These are phyloP conservation scores for Diadumene lineata DNA, from an alignment of 92 coral and sea anemone genomes.

Conservation along the genomic window DNA sequence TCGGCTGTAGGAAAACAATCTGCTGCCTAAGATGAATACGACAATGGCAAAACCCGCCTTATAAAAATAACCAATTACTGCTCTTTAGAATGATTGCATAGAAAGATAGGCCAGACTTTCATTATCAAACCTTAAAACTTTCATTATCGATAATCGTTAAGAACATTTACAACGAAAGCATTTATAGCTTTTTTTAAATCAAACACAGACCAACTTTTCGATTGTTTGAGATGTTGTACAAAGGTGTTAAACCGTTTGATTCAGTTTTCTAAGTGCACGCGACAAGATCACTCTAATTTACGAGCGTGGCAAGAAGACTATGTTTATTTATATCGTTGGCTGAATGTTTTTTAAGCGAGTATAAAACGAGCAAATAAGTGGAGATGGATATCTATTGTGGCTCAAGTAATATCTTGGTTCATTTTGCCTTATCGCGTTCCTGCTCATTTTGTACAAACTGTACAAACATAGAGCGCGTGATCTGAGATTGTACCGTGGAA, in stretches of 20 bases:
- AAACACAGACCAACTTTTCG: constrained; percentile 19
- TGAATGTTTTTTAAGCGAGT: constrained; percentile 9
- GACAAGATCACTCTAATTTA: constrained; percentile 7
- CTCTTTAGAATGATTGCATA: constrained; percentile 36
- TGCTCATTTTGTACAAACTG: constrained; percentile 18
- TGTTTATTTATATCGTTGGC: not conserved
- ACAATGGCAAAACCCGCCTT: constrained; percentile 39
- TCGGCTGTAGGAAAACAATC: constrained; percentile 31
- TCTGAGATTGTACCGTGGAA: constrained; percentile 15
- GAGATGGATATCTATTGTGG: constrained; percentile 20
- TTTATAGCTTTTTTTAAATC: constrained; percentile 15
- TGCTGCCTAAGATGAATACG: constrained; percentile 35
- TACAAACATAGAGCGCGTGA: no score
- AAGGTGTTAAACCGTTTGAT: constrained; percentile 37
- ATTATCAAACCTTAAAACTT: constrained; percentile 20
- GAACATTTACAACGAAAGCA: constrained; percentile 26
- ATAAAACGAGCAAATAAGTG: constrained; percentile 15
- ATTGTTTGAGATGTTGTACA: constrained; percentile 19
- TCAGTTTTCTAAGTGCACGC: constrained; percentile 21
- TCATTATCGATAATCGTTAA: constrained; percentile 36
- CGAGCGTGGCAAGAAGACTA: not conserved
- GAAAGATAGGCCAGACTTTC: constrained; percentile 36
- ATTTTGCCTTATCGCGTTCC: constrained; percentile 18
- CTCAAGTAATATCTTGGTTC: constrained; percentile 3
- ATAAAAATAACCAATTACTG: constrained; percentile 41